Evolutionary conservation across 1,140 invertebrate species (phyloP).

Genomic region (Pseudomyrmex sp.): DNA sequence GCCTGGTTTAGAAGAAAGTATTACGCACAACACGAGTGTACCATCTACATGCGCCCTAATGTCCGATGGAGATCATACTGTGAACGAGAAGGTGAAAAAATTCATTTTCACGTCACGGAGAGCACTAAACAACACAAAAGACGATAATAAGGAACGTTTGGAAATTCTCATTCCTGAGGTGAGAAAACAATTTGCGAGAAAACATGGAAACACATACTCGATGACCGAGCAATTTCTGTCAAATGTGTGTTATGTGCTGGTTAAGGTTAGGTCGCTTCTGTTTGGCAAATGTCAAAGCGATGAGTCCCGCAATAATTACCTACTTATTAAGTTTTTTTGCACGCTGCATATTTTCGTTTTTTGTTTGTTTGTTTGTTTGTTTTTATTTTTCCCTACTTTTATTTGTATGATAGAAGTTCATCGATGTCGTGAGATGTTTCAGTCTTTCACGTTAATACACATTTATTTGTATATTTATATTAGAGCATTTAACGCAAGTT

Average conservation of each 20-base stretch:
- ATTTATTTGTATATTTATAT: no score
- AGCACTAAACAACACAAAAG: slow-evolving; percentile 85
- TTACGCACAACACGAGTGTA: slow-evolving; percentile 77
- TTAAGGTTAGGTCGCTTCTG: slow-evolving; percentile 64
- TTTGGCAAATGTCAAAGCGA: no score
- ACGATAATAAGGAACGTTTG: slow-evolving; percentile 89
- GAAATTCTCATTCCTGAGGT: slow-evolving; percentile 93
- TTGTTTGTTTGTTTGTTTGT: background rate
- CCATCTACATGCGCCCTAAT: slow-evolving; percentile 84
- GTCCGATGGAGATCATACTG: slow-evolving; percentile 88
- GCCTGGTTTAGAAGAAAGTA: slow-evolving; percentile 81
- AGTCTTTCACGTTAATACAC: no score
- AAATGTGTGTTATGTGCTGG: slow-evolving; percentile 70
- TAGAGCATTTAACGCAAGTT: no score
- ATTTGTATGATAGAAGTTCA: no score
- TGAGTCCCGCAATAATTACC: no score
- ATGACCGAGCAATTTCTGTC: background rate
- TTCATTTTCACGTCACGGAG: slow-evolving; percentile 91
- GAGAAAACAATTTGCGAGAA: slow-evolving; percentile 49
- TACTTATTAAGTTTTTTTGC: background rate
- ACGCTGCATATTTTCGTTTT: no score
- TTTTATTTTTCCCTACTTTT: no score
- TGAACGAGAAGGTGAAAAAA: slow-evolving; percentile 90
- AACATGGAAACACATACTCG: background rate
- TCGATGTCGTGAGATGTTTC: no score